Base-by-base conservation (phyloP, 1,140 invertebrate genomes). In the Camponotus floridanus region DNA sequence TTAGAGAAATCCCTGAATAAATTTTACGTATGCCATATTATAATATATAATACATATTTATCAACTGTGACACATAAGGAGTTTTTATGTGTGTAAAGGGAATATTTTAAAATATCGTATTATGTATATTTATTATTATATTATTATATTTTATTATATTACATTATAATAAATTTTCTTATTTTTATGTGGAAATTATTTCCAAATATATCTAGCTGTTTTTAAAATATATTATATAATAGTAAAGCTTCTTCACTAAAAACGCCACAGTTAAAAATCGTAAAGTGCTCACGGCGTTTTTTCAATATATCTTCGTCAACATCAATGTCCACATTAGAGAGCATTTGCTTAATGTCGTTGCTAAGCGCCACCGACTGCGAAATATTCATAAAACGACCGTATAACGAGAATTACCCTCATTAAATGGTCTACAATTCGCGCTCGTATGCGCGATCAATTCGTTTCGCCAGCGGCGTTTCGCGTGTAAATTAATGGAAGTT, bases 351-450 rank as follows among this genome's bases (percentile, higher is more conserved):
- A 80, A 80, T 71, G 8, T 21, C 31, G 62, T 31, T 67, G 45
- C 11, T 8, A 80, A 21, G 33, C 45, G 6, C 15, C n/a, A 6
- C 15, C 15, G 39, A 68, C 26, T n/a, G 15, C n/a, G n/a, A 15
- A n/a, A 42, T 81, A 61, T 73, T 81, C 36, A 73, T 59, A 61
- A 81, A 71, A 81, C 39, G 51, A 8, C 0, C 21, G 13, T 2
- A 57, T 15, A 36, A 68, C 15, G 67, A 26, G 51, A 81, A 81
- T 45, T 71, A 45, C 1, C 45, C 13, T 51, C 51, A 45, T 79
- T 79, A 67, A 79, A 67, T 45, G 55, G 55, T 61, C 67, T 59
- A 33, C 68, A 61, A 81, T 73, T 73, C 48, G 26, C 36, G 45
- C 33, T 31, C 39, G 36, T 55, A 13, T 55, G 1, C 39, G 36